Conservation (phyloP, 2,888 invertebrate genomes). For the Rhogogaster chlorosoma region DNA sequence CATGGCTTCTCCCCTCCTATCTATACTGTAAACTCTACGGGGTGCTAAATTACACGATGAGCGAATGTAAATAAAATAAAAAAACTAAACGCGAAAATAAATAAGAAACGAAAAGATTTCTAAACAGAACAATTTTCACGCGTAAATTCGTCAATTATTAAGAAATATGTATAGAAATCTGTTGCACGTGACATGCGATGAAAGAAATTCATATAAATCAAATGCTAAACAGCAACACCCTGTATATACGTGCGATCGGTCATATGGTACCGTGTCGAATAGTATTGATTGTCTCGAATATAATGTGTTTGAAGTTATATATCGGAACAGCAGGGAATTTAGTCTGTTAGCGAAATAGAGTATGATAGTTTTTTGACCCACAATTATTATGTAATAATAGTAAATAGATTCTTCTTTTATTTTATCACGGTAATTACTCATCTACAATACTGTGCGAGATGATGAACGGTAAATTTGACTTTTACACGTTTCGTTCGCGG, state of each 20-base stretch:
- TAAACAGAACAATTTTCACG: background rate
- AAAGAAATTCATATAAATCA: background rate
- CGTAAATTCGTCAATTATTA: background rate
- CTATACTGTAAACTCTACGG: background rate
- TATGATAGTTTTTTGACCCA: background rate
- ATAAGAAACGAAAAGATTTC: background rate
- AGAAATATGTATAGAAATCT: too few relatives aligned
- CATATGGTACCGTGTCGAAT: constrained; percentile 25
- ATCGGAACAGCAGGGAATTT: background rate
- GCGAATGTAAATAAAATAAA: background rate
- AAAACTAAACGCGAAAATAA: background rate
- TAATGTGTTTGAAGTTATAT: background rate
- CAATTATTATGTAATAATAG: background rate
- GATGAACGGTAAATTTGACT: constrained; percentile 1
- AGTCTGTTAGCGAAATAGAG: background rate
- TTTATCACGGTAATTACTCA: background rate
- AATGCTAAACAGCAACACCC: background rate
- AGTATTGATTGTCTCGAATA: constrained; percentile 28
- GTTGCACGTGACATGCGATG: too few relatives aligned
- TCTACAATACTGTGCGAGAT: background rate
- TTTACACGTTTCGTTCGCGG: background rate
- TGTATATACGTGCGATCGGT: background rate
- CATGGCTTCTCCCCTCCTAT: background rate
- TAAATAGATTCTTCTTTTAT: background rate
- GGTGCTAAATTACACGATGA: background rate